Evolutionary conservation across 2,888 invertebrate genomes (phyloP), one percentile per base, ranked within the genome.

Genomic region (Endomychus coccineus): DNA sequence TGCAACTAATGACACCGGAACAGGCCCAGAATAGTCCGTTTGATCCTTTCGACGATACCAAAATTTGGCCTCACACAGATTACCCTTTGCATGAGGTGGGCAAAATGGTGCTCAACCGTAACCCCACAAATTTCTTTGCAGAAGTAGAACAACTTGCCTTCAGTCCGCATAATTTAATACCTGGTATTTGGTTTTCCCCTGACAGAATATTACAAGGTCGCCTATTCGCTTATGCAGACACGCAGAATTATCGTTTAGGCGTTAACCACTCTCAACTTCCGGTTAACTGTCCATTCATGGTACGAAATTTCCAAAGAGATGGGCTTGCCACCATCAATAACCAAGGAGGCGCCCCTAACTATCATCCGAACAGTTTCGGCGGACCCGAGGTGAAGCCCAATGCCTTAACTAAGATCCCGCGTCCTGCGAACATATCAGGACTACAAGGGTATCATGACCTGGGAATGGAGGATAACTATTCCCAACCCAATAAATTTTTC

Each of bases 141-240:
- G 92, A 95, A 67, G 83, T 94, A 22, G 95, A 96, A 63, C 94
- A 95, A 64, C 68, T 86, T 34, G 92, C 90, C 4, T 94, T 92
- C 65, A 83, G 83, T 55, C 92, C 92, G 0, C 78, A 89, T 2
- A 84, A 92, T 62, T 61, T 95, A 67, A 78, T 91, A 16, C 92
- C 94, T 9, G 58, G 57, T 55, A 88, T 96, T 52, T 92, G 91
- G 60, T 77, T 92, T 1, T 89, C 89, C 19, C 90, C 90, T 0
- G 95, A 96, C 62, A 89, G 89, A 68, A 86, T 95, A 86, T 71
- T 95, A 42, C 82, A 89, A 64, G 90, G 87, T 1, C 80, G 91
- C 27, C 70, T 91, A 5, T 90, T 90, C 64, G 74, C 88, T 2
- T 92, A 97, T 66, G 77, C 80, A 1, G 96, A 97, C 66, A 90